A percentile compares a stretch with the other conserved stretches of the same genome.
Conservation (phyloP, 2,113 vertebrate genomes). For the Neoarius graeffei region DNA sequence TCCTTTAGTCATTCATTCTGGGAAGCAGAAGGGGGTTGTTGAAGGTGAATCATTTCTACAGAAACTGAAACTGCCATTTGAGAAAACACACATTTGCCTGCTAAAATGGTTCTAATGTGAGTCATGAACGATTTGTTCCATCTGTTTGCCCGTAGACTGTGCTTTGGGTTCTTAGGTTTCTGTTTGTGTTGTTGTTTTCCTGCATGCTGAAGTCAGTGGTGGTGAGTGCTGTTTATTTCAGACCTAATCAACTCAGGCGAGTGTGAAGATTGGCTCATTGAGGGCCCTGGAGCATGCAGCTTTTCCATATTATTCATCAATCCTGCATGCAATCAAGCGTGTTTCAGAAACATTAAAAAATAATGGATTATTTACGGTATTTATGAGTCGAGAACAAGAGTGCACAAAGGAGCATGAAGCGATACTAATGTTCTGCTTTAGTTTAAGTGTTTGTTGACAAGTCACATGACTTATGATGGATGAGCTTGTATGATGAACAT, state of each 20-base stretch:
- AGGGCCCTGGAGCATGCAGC: not conserved
- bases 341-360: slow-evolving; percentile 26
- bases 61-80: slow-evolving; percentile 50
- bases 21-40: slow-evolving; percentile 48
- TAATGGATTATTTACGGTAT: not conserved
- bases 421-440: not conserved
- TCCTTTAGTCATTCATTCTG: slow-evolving; percentile 59
- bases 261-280: slow-evolving; percentile 5
- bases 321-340: slow-evolving; percentile 26
- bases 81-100: slow-evolving; percentile 21
- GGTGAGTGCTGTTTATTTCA: not conserved
- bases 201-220: not conserved
- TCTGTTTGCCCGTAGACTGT: slow-evolving; percentile 24
- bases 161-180: slow-evolving; percentile 28
- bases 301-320: slow-evolving; percentile 20
- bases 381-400: not conserved
- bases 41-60: slow-evolving; percentile 54
- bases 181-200: slow-evolving; percentile 14
- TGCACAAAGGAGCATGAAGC: not conserved
- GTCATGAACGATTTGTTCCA: slow-evolving; percentile 39
- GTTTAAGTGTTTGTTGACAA: not conserved
- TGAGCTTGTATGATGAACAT: not conserved
- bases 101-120: slow-evolving; percentile 15
- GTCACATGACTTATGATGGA: not conserved
- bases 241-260: slow-evolving; percentile 12